Conservation (phyloP, 2,888 invertebrate species). For the Chaetogeoica ovagalla region DNA sequence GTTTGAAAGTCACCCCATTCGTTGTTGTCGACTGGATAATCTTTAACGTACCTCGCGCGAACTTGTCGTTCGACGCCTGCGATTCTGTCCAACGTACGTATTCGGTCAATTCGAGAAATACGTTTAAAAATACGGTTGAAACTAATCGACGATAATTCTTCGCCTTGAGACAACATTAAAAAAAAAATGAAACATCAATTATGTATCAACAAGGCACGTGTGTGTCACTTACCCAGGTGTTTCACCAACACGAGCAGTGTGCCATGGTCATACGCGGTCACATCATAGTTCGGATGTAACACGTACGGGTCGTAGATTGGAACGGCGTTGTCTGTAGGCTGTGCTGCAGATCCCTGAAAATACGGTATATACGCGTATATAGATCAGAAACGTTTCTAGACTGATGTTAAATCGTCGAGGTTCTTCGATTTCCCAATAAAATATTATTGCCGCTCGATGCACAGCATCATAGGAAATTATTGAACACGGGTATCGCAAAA, state of each 20-base stretch:
- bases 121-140: constrained; percentile 78
- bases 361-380: not conserved
- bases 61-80: constrained; percentile 74
- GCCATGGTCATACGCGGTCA: constrained; percentile 90
- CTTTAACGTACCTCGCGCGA: constrained; percentile 82
- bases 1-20: constrained; percentile 98
- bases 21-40: constrained; percentile 91
- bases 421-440: constrained; percentile 4
- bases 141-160: constrained; percentile 62
- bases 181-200: not conserved
- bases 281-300: constrained; percentile 93
- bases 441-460: not conserved
- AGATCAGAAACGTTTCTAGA: not conserved
- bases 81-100: constrained; percentile 80
- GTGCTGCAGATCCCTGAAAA: constrained; percentile 65
- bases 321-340: constrained; percentile 87
- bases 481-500: too few relatives aligned
- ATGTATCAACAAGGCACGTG: not conserved
- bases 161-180: constrained; percentile 56
- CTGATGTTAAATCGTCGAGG: not conserved
- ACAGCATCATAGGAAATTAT: too few relatives aligned
- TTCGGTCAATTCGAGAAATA: constrained; percentile 71
- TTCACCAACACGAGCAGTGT: constrained; percentile 83
- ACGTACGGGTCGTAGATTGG: constrained; percentile 84
- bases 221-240: constrained; percentile 72